Conservation (phyloP, 2,888 invertebrate genomes). For the Rutpela maculata region DNA sequence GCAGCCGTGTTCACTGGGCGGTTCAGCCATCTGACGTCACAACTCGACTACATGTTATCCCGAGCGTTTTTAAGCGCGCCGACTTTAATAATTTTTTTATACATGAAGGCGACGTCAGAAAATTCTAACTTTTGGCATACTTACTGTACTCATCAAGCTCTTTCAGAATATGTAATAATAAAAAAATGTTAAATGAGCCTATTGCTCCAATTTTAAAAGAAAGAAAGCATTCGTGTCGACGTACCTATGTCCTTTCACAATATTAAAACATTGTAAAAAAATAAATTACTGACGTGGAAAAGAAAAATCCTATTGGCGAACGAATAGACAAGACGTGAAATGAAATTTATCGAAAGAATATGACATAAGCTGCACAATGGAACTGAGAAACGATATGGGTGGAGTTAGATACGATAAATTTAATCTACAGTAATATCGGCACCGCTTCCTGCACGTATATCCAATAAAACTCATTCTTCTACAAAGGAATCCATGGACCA, state of each 20-base stretch:
- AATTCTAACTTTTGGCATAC: too few relatives aligned
- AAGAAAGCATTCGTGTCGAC: too few relatives aligned
- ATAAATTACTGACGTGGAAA: constrained; percentile 23
- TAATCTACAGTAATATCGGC: constrained; percentile 37
- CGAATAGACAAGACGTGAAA: constrained; percentile 30
- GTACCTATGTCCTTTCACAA: neutral
- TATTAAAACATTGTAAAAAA: constrained; percentile 9
- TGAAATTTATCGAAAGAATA: constrained; percentile 38
- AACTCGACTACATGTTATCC: too few relatives aligned
- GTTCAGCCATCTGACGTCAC: too few relatives aligned
- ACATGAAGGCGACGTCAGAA: too few relatives aligned
- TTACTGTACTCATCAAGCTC: too few relatives aligned
- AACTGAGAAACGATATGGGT: constrained; percentile 15
- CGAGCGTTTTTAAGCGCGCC: too few relatives aligned
- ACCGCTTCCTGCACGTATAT: constrained; percentile 38
- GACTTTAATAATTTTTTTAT: too few relatives aligned
- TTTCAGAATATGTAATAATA: too few relatives aligned
- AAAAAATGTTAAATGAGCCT: too few relatives aligned
- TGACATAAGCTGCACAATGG: constrained; percentile 40
- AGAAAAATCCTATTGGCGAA: constrained; percentile 4
- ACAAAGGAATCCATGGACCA: constrained; percentile 18
- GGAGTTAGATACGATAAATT: constrained; percentile 40
- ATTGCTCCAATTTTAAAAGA: too few relatives aligned
- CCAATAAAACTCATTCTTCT: constrained; percentile 35
- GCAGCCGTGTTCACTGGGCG: too few relatives aligned